Conservation (phyloP, 2,797 vertebrate genomes). For the Helicolenus hilgendorfi region DNA sequence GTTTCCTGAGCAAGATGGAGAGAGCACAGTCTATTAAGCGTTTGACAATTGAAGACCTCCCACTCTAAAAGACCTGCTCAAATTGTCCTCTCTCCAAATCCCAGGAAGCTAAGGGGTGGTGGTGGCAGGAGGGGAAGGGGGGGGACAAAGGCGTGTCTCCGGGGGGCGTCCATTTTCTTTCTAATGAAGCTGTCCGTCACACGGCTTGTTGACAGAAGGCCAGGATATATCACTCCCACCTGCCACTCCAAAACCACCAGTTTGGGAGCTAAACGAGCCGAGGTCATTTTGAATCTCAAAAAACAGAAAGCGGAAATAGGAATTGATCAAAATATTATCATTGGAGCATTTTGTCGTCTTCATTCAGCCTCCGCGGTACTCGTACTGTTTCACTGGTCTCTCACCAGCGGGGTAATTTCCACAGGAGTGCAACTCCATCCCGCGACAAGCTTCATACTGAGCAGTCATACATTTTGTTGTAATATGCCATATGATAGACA, state of each 20-base stretch:
- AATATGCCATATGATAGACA: not conserved
- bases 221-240: constrained; percentile 72
- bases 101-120: constrained; percentile 58
- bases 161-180: constrained; percentile 82
- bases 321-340: constrained; percentile 37
- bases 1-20: constrained; percentile 70
- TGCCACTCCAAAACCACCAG: constrained; percentile 63
- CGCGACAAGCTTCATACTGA: not conserved
- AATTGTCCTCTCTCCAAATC: constrained; percentile 75
- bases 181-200: constrained; percentile 89
- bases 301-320: not conserved
- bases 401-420: not conserved
- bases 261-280: constrained; percentile 40
- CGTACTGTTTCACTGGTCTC: not conserved
- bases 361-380: not conserved
- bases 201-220: constrained; percentile 84
- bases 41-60: constrained; percentile 89
- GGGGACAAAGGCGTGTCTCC: constrained; percentile 76
- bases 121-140: not conserved
- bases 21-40: constrained; percentile 87
- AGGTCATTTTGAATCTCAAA: constrained; percentile 21
- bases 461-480: too few species aligned
- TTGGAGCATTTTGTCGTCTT: not conserved
- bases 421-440: too few species aligned
- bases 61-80: constrained; percentile 81